Conservation (phyloP, 1,140 invertebrate genomes). For the Stegodyphus mimosarum region DNA sequence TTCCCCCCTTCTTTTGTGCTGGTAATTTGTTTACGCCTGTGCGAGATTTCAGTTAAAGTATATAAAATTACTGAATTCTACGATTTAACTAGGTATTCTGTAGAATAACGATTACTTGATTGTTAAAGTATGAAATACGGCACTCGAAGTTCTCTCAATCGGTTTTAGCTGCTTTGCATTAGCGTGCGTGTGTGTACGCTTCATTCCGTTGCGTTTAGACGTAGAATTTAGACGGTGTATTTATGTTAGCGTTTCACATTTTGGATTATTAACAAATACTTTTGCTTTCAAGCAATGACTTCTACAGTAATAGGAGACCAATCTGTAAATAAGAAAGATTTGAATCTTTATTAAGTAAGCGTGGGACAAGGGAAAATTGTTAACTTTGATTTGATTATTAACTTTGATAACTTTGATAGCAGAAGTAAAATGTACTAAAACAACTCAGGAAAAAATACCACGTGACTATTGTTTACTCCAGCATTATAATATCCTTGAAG, state of each 20-base stretch:
- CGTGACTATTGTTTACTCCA: no score
- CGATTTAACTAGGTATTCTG: background rate
- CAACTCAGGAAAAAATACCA: no score
- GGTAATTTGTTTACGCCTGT: no score
- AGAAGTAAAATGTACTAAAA: constrained; percentile 13
- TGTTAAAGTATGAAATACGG: constrained; percentile 11
- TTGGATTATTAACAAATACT: no score
- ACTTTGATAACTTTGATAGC: background rate
- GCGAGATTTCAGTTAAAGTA: background rate
- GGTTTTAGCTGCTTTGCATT: constrained; percentile 4
- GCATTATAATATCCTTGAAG: no score
- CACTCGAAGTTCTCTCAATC: constrained; percentile 8
- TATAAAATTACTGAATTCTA: constrained; percentile 3
- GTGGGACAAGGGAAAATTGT: background rate
- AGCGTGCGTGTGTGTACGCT: background rate
- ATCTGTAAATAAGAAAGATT: constrained; percentile 17
- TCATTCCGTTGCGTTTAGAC: constrained; percentile 9
- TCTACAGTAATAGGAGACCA: no score
- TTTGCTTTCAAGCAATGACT: constrained; percentile 6
- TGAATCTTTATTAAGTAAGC: constrained; percentile 3
- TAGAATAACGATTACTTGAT: constrained; percentile 3
- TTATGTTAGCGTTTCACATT: background rate
- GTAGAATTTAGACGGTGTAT: constrained; percentile 3
- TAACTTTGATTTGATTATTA: no score
- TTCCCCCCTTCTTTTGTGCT: no score